Conservation (phyloP, 2,113 vertebrate genomes). For the Halichoerus grypus region DNA sequence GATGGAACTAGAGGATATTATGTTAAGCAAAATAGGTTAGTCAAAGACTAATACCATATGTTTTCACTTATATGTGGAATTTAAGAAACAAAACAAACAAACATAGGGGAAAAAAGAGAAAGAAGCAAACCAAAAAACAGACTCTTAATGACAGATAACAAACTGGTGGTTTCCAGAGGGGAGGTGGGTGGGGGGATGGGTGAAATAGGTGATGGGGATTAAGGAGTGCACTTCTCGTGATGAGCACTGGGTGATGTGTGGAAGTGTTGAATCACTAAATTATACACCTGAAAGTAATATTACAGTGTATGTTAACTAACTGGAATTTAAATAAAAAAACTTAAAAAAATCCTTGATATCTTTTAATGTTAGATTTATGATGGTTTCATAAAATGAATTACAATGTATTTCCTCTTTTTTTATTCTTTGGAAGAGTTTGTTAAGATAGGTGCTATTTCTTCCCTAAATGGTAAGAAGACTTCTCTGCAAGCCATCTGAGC, state of each 20-base stretch:
- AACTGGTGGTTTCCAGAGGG: background rate
- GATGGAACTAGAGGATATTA: background rate
- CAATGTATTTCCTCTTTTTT: background rate
- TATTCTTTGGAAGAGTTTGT: background rate
- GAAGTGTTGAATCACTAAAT: background rate
- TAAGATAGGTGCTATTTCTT: background rate
- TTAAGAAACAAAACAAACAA: background rate
- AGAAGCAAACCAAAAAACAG: background rate
- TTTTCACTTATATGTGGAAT: background rate
- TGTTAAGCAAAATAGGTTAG: background rate
- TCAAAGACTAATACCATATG: background rate
- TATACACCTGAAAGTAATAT: background rate
- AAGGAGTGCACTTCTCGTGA: background rate
- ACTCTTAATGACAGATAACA: background rate
- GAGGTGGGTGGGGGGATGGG: background rate
- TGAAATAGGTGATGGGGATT: background rate
- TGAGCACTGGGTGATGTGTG: background rate
- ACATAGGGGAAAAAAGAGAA: background rate
- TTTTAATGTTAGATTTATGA: slow-evolving; percentile 7
- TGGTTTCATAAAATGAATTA: background rate
- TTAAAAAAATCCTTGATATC: background rate
- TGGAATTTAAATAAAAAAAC: background rate
- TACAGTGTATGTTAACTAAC: background rate
- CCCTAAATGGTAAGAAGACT: background rate
- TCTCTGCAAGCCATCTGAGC: background rate